Percentiles rank a stretch among this genome's conserved stretches.
Conservation (phyloP, 2,113 vertebrate species). For the human (Homo sapiens) region DNA sequence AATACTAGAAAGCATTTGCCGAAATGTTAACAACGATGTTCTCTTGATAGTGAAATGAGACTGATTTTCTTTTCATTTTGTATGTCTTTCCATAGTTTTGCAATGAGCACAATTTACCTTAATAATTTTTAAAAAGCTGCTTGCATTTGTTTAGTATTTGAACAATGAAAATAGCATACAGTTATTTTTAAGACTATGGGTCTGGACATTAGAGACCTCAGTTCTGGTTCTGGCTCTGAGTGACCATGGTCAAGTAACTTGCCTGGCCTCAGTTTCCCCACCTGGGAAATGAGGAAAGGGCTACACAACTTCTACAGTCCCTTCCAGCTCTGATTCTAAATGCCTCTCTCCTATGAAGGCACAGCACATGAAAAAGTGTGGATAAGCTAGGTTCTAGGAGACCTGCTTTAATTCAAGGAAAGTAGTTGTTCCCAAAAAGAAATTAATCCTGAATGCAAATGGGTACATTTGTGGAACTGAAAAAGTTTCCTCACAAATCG, state of each 20-base stretch:
- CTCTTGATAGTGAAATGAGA: not conserved
- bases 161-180: not conserved
- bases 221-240: not conserved
- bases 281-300: not conserved
- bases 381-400: not conserved
- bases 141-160: not conserved
- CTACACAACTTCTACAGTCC: not conserved
- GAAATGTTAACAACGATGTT: not conserved
- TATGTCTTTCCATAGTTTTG: not conserved
- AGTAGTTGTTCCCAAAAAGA: conserved; percentile 23
- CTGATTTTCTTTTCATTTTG: not conserved
- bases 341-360: not conserved
- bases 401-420: not conserved
- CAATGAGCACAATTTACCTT: not conserved
- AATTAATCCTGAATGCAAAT: conserved; percentile 42
- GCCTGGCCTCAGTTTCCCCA: not conserved
- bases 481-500: not conserved
- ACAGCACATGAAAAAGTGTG: not conserved
- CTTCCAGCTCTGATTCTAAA: not conserved
- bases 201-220: not conserved
- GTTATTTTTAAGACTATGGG: not conserved
- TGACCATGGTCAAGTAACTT: not conserved
- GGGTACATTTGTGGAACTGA: not conserved
- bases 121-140: conserved; percentile 11
- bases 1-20: not conserved